Evolutionary conservation across 1,140 invertebrate genomes (phyloP).

Genomic region (Drosophila carrolli): DNA sequence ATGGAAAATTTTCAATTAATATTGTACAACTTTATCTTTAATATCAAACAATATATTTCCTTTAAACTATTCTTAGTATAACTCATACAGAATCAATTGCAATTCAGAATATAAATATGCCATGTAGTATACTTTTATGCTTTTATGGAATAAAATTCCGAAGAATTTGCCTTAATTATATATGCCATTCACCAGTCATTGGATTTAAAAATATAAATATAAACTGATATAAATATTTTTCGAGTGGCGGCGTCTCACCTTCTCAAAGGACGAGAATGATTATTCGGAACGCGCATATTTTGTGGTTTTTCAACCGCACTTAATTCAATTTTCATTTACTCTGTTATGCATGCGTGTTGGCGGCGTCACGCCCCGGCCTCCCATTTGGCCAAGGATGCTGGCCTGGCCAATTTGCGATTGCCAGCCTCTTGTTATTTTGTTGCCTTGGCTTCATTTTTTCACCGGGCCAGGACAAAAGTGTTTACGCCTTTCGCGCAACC

Average conservation of each 20-base stretch:
- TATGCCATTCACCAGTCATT: no score
- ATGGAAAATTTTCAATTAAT: no score
- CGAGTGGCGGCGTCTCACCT: neutral
- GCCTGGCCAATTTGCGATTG: conserved; percentile 41
- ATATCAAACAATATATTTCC: no score
- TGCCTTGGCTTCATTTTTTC: conserved; percentile 49
- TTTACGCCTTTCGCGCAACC: conserved; percentile 26
- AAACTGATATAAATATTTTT: neutral
- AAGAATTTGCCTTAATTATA: no score
- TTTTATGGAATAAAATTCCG: no score
- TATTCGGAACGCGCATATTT: conserved; percentile 48
- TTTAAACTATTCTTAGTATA: no score
- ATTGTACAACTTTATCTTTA: no score
- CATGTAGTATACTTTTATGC: no score
- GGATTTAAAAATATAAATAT: no score
- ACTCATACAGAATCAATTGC: no score
- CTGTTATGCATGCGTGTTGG: conserved; percentile 55
- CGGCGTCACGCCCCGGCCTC: conserved; percentile 1
- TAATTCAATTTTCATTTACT: conserved; percentile 70
- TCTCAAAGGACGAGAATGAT: conserved; percentile 12
- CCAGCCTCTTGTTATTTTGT: conserved; percentile 31
- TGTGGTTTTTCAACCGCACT: conserved; percentile 54
- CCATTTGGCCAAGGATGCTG: conserved; percentile 19
- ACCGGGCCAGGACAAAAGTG: conserved; percentile 21
- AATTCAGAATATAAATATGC: no score